Conservation (phyloP, 2,113 vertebrate genomes). For the Patagioenas fasciata region DNA sequence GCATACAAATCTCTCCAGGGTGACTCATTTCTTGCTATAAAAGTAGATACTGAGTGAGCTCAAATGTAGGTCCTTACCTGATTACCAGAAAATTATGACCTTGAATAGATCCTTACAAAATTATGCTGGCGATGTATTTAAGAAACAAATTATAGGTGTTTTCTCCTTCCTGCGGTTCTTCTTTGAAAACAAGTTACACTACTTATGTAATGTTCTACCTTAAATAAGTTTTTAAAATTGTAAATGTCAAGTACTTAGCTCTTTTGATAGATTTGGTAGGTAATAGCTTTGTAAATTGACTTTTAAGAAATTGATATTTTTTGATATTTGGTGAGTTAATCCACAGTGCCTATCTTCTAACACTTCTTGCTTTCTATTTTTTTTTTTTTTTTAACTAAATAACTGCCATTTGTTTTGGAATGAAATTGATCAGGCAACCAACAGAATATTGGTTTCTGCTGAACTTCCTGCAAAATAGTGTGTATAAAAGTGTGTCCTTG, state of each 20-base stretch:
- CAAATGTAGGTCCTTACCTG: background rate
- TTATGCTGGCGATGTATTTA: background rate
- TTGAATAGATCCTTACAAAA: background rate
- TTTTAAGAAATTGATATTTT: background rate
- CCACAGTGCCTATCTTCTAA: background rate
- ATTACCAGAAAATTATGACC: background rate
- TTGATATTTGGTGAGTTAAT: background rate
- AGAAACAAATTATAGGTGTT: background rate
- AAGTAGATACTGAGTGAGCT: background rate
- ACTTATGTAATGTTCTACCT: background rate
- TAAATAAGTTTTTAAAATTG: background rate
- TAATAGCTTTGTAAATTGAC: background rate
- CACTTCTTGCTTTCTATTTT: background rate
- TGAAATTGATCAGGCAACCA: background rate
- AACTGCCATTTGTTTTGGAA: background rate
- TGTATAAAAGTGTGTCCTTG: background rate
- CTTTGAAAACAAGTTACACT: background rate
- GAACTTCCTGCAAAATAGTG: background rate
- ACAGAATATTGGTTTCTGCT: background rate
- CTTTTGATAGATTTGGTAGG: background rate
- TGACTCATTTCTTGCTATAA: background rate
- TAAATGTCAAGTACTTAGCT: background rate
- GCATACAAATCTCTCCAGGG: fast-evolving
- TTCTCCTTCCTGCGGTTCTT: background rate
- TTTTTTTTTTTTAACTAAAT: background rate